phyloP scores from a whole-genome alignment of 2,797 vertebrate species.

The Adrianichthys oophorus region DNA sequence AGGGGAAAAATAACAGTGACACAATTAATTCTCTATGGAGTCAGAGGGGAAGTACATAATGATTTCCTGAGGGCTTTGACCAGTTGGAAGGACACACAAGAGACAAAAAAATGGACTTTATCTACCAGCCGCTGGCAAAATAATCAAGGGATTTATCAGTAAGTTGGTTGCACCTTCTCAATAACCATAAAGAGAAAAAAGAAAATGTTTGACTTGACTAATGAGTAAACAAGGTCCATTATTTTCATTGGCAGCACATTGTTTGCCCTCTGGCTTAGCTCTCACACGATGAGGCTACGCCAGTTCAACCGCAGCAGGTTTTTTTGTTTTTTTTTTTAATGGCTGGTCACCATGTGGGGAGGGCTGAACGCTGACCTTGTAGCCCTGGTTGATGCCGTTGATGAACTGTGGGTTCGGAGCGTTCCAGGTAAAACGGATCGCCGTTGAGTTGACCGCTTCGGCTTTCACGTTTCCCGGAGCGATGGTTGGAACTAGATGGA shows the following conservation, averaged over 20 bases:
- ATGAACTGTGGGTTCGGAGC: slow-evolving; percentile 98
- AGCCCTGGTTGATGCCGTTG: slow-evolving; percentile 98
- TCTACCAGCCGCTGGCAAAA: slow-evolving; percentile 45
- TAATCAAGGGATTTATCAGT: slow-evolving; percentile 61
- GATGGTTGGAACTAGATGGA: slow-evolving; percentile 88
- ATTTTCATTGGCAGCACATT: slow-evolving; percentile 34
- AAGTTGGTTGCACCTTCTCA: slow-evolving; percentile 29
- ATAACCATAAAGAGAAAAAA: slow-evolving; percentile 50
- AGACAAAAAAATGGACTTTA: slow-evolving; percentile 31
- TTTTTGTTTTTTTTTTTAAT: slow-evolving; percentile 37
- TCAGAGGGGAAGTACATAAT: slow-evolving; percentile 21
- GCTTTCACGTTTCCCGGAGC: slow-evolving; percentile 89
- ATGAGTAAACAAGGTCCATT: slow-evolving; percentile 42
- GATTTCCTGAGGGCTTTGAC: slow-evolving; percentile 32
- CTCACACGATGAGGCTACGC: slow-evolving; percentile 31
- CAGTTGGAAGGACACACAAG: slow-evolving; percentile 28
- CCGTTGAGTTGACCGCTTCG: slow-evolving; percentile 91
- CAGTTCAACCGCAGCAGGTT: slow-evolving; percentile 44
- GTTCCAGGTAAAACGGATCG: slow-evolving; percentile 94
- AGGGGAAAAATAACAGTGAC: slow-evolving; percentile 2
- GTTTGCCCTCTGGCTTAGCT: slow-evolving; percentile 32
- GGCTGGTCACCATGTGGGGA: slow-evolving; percentile 9
- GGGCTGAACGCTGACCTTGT: slow-evolving; percentile 91
- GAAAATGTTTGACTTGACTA: slow-evolving; percentile 51
- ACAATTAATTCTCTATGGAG: slow-evolving; percentile 38